Evolutionary conservation across 2,797 vertebrate species (phyloP), one percentile per base, ranked within the genome.

Genomic region (Melanotaenia trifasciata): DNA sequence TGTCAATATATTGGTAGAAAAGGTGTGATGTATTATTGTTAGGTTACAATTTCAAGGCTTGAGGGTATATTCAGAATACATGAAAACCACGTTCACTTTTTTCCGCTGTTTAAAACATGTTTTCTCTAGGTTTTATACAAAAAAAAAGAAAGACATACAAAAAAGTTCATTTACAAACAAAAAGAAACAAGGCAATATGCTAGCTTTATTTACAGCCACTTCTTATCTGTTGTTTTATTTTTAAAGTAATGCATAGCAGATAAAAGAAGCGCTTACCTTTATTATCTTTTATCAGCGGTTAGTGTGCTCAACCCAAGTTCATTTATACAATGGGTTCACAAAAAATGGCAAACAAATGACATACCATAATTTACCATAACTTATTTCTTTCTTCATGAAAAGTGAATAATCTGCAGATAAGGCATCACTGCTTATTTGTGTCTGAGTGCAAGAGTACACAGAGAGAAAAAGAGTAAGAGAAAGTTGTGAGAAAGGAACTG

Each of bases 111-210:
- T 95, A 96, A 96, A 97, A 97, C 93, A 92, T 73, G 89, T 81
- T 94, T 96, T 94, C 84, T 89, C 95, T 95, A 88, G 63, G 90
- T 95, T 97, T 97, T 96, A 95, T 99, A 99, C 96, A 98, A 98
- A 99, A 74, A 96, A 96, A 96, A 96, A 96, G 94, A 96, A 95
- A 96, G 96, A 97, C 95, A 96, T 98, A 97, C 93, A 97, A 98
- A 94, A 94, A 98, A 97, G 96, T 96, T 96, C 95, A 97, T 98
- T 98, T 99, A 98, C 97, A 98, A 99, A 98, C 95, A 9, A 94
- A 96, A 96, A 96, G 95, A 97, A 97, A 95, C 95, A 97, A 98
- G 97, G 96, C 96, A 96, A 96, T 96, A 95, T 93, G 95, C 95
- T 96, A 94, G 95, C 94, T 92, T 94, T 98, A 98, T 99, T 90